Conservation (phyloP, 2,888 invertebrate species). For the Reticulitermes lucifugus region DNA sequence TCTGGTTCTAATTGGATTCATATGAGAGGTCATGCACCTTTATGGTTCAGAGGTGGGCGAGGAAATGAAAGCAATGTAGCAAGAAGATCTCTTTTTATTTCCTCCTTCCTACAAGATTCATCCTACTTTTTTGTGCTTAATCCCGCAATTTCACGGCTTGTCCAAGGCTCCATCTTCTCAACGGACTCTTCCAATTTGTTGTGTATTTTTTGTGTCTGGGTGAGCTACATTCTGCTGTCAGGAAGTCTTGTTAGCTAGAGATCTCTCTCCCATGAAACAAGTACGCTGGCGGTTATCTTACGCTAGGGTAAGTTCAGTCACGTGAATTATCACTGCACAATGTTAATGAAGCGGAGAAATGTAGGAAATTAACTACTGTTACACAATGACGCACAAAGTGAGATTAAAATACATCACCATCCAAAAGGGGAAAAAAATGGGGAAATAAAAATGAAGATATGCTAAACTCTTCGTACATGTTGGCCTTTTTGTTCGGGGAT, state of each 20-base stretch:
- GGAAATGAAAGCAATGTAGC: constrained; percentile 21
- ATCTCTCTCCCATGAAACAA: not conserved
- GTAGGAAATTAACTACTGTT: not conserved
- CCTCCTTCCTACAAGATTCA: not conserved
- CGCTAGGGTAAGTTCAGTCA: not conserved
- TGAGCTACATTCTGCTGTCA: not conserved
- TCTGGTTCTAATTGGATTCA: not conserved
- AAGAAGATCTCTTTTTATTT: not conserved
- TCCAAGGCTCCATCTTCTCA: constrained; percentile 9
- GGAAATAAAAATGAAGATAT: not conserved
- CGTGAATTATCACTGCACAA: not conserved
- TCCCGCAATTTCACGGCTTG: constrained; percentile 30
- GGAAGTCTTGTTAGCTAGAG: not conserved
- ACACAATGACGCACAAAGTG: not conserved
- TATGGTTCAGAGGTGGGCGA: too few relatives aligned
- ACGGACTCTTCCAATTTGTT: constrained; percentile 19
- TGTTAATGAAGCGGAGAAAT: not conserved
- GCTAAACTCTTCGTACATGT: not conserved
- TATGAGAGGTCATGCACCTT: not conserved
- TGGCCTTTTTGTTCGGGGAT: not conserved
- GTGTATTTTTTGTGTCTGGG: not conserved
- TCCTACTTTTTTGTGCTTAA: constrained; percentile 29
- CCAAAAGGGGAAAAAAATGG: not conserved
- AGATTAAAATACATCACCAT: not conserved
- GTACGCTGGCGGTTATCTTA: not conserved